Evolutionary conservation across 2,113 vertebrate genomes (phyloP).

Genomic region (Anguilla rostrata): DNA sequence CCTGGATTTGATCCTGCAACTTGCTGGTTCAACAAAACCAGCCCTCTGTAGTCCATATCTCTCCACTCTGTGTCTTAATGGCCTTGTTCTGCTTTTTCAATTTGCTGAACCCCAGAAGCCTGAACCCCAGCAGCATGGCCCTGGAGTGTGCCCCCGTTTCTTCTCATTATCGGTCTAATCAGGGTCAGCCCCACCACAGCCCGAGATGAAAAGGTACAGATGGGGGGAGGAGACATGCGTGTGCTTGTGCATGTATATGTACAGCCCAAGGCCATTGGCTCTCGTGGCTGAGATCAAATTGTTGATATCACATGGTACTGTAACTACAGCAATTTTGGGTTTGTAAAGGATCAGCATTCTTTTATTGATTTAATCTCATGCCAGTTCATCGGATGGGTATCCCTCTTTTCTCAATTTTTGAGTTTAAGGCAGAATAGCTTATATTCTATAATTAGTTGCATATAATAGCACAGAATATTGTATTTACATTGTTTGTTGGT

Average conservation of each 20-base stretch:
- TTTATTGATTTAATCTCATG: neutral
- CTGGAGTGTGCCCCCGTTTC: neutral
- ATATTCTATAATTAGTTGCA: too few species aligned
- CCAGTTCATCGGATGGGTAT: too few species aligned
- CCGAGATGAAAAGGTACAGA: constrained; percentile 57
- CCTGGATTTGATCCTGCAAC: neutral
- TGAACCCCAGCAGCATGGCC: neutral
- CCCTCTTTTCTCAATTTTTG: too few species aligned
- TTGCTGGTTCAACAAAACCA: neutral
- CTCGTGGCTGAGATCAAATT: neutral
- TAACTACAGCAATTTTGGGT: neutral
- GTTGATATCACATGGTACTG: neutral
- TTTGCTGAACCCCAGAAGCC: too few species aligned
- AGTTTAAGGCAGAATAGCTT: too few species aligned
- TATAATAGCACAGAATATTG: too few species aligned
- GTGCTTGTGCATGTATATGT: constrained; percentile 39
- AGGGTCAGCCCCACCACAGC: constrained; percentile 41
- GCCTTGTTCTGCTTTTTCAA: too few species aligned
- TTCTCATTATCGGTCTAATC: constrained; percentile 36
- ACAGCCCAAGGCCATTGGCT: neutral
- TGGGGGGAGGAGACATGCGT: constrained; percentile 66
- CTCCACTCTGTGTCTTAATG: neutral
- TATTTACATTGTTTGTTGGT: too few species aligned
- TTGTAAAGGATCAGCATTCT: neutral
- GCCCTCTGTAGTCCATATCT: neutral